phyloP scores from a whole-genome alignment of 2,888 invertebrate species.

The Lithophane semibrunnea region DNA sequence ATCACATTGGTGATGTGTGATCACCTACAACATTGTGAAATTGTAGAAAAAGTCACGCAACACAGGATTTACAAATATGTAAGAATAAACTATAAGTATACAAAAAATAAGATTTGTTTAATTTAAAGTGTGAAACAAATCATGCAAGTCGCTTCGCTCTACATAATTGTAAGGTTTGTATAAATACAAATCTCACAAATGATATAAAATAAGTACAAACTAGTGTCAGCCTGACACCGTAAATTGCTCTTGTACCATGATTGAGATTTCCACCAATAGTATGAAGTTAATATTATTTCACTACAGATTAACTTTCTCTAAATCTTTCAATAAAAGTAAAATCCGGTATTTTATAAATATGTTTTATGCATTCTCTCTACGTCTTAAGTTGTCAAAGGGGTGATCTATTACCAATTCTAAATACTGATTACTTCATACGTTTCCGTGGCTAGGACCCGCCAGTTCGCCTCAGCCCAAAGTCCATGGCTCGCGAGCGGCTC shows the following conservation, averaged over 20 bases:
- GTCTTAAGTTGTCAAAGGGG: background rate
- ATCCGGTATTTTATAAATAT: background rate
- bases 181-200: background rate
- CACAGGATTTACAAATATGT: background rate
- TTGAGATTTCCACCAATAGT: too few species aligned
- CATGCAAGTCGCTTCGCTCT: background rate
- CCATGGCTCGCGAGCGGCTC: conserved; percentile 69
- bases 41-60: background rate
- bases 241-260: too few species aligned
- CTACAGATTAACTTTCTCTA: too few species aligned
- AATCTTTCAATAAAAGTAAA: background rate
- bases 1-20: background rate
- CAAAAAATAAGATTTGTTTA: too few species aligned
- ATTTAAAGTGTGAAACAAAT: background rate
- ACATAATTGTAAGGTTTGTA: background rate
- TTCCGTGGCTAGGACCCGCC: conserved; percentile 60
- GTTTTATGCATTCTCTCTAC: background rate
- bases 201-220: background rate
- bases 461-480: conserved; percentile 65
- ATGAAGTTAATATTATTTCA: too few species aligned
- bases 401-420: background rate
- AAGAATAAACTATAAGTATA: too few species aligned
- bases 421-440: background rate
- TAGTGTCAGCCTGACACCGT: too few species aligned
- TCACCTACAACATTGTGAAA: too few species aligned